Conservation (phyloP, 2,888 invertebrate species). For the Drosophila bunnanda region DNA sequence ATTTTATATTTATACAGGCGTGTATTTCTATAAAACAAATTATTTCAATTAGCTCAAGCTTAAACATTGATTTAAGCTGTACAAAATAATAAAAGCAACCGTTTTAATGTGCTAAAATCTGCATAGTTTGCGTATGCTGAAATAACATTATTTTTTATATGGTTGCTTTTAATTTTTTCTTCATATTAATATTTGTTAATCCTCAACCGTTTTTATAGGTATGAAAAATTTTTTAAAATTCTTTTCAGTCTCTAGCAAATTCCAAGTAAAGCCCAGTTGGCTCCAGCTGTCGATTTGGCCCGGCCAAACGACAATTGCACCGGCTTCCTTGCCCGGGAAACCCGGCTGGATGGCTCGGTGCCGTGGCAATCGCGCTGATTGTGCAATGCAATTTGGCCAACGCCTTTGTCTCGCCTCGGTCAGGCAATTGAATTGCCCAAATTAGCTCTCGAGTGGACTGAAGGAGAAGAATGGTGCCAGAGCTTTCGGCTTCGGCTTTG, state of each 20-base stretch:
- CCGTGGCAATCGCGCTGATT: conserved; percentile 68
- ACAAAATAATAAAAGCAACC: background rate
- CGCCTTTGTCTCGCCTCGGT: conserved; percentile 61
- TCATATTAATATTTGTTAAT: background rate
- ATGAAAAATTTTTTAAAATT: background rate
- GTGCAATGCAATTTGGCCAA: conserved; percentile 63
- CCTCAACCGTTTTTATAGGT: no score
- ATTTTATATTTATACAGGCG: background rate
- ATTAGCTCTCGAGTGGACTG: conserved; percentile 46
- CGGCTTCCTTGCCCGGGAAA: conserved; percentile 17
- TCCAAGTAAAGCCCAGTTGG: conserved; percentile 1
- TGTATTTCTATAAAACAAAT: no score
- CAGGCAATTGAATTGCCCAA: conserved; percentile 64
- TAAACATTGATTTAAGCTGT: no score
- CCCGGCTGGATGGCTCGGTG: conserved; percentile 16
- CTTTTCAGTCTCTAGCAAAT: background rate
- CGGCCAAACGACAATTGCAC: conserved; percentile 51
- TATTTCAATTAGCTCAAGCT: no score
- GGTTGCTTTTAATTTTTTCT: background rate
- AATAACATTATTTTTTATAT: no score
- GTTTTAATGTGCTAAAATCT: background rate
- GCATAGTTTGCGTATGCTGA: no score
- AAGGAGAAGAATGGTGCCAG: conserved; percentile 9
- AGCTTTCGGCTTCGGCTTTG: background rate
- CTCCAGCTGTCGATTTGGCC: conserved; percentile 44